Conservation (phyloP, 2,797 vertebrate genomes). For the Malurus leucopterus region DNA sequence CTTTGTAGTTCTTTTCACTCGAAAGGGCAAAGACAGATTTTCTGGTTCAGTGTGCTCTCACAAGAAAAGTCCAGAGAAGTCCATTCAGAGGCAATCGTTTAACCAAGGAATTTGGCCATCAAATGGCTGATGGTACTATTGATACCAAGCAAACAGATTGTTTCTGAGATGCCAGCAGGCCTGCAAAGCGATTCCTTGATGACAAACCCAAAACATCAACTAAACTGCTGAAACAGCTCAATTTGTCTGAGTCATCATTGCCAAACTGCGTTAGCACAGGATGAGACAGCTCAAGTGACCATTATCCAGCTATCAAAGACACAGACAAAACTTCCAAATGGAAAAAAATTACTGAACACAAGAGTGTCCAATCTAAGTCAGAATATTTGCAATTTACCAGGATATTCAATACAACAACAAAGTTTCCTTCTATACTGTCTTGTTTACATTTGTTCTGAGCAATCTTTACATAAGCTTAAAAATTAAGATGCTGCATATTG, state of each 20-base stretch:
- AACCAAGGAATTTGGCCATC: background rate
- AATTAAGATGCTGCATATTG: background rate
- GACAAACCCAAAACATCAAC: background rate
- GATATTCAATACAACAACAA: background rate
- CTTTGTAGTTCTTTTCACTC: background rate
- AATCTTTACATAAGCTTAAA: background rate
- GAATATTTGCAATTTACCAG: background rate
- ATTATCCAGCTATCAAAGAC: background rate
- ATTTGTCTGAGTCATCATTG: background rate
- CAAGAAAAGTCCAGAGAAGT: background rate
- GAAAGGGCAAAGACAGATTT: background rate
- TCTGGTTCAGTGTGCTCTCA: background rate
- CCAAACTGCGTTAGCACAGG: background rate
- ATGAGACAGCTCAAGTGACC: background rate
- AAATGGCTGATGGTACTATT: background rate
- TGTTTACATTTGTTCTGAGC: background rate
- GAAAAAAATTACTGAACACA: background rate
- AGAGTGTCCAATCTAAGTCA: background rate
- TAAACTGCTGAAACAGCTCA: background rate
- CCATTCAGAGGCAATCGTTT: background rate
- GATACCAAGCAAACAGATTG: background rate
- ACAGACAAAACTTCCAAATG: background rate
- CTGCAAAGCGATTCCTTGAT: background rate
- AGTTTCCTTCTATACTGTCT: background rate
- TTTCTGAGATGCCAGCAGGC: background rate